phyloP scores from a whole-genome alignment of 2,113 vertebrate species.

The Amia ocellicauda region DNA sequence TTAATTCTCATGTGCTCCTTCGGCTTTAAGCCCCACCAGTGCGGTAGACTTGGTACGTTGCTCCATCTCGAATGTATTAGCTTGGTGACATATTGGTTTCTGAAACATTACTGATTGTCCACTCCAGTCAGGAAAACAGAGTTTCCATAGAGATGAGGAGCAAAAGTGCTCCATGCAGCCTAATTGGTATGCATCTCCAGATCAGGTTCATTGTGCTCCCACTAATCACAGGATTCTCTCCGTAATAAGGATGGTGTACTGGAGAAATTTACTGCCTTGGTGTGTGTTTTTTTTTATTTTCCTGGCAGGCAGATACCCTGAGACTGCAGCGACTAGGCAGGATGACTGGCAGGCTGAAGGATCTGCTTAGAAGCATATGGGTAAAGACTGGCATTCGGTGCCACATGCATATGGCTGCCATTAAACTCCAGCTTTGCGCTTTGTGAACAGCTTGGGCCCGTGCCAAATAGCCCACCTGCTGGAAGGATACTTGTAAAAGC shows the following conservation, averaged over 20 bases:
- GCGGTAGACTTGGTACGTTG: too few species aligned
- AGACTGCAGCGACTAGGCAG: constrained; percentile 76
- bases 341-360: constrained; percentile 79
- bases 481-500: constrained; percentile 83
- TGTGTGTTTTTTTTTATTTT: constrained; percentile 63
- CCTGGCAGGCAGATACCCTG: constrained; percentile 77
- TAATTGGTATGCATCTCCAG: constrained; percentile 89
- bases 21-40: too few species aligned
- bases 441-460: constrained; percentile 74
- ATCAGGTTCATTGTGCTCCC: constrained; percentile 84
- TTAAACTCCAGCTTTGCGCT: constrained; percentile 80
- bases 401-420: constrained; percentile 79
- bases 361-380: constrained; percentile 75
- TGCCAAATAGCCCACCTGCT: constrained; percentile 84
- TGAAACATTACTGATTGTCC: constrained; percentile 75
- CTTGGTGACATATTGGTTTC: constrained; percentile 77
- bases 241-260: constrained; percentile 84
- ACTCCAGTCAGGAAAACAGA: constrained; percentile 65
- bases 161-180: constrained; percentile 73
- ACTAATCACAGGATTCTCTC: constrained; percentile 90
- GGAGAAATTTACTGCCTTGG: constrained; percentile 86
- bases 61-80: constrained; percentile 45
- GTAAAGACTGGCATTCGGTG: constrained; percentile 68
- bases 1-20: too few species aligned
- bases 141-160: constrained; percentile 88